phyloP scores from a whole-genome alignment of 2,113 vertebrate genomes.

The Carassius carassius region DNA sequence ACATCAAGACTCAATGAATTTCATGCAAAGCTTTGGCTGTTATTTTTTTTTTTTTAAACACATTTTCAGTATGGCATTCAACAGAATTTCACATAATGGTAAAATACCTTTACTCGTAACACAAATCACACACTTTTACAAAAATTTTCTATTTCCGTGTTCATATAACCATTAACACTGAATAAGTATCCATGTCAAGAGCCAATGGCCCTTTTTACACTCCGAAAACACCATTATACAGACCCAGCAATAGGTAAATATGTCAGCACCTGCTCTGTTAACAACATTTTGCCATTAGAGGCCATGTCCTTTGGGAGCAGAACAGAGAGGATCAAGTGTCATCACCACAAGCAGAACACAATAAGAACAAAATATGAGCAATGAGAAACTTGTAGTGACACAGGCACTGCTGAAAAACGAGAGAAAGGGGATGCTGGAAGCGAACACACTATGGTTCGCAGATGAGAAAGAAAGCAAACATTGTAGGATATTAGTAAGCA shows the following conservation, averaged over 20 bases:
- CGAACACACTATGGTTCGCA: background rate
- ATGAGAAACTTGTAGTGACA: conserved; percentile 31
- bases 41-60: background rate
- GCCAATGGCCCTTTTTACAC: background rate
- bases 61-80: background rate
- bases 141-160: conserved; percentile 3
- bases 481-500: background rate
- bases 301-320: conserved; percentile 28
- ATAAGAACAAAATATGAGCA: conserved; percentile 40
- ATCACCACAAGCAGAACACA: conserved; percentile 36
- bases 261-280: conserved; percentile 34
- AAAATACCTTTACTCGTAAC: background rate
- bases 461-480: background rate
- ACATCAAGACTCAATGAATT: background rate
- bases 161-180: conserved; percentile 3
- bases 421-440: conserved; percentile 5
- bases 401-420: conserved; percentile 6
- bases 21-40: background rate
- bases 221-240: background rate
- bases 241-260: background rate
- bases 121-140: conserved; percentile 20
- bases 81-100: background rate
- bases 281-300: conserved; percentile 29
- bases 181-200: background rate
- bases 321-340: conserved; percentile 36